Conservation (phyloP, 2,797 vertebrate species). For the Pelobates cultripes region DNA sequence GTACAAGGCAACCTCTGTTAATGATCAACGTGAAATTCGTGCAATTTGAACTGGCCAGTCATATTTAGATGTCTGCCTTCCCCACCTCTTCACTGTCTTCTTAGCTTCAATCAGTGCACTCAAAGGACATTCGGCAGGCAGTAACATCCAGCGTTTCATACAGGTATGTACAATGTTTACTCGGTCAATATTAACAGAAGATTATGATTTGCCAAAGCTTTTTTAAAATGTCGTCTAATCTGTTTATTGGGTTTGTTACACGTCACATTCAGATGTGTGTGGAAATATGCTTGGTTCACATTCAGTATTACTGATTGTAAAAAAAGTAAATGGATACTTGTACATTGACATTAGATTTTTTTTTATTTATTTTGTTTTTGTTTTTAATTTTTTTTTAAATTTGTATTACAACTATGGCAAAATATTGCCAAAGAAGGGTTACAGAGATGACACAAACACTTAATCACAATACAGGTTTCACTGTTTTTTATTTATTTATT, state of each 20-base stretch:
- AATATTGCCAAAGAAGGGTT: no score
- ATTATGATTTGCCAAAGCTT: neutral
- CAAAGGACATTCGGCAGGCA: neutral
- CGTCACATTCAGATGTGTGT: no score
- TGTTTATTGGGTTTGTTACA: neutral
- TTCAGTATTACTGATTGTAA: no score
- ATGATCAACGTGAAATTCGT: slow-evolving; percentile 10
- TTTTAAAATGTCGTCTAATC: neutral
- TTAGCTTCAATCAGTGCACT: neutral
- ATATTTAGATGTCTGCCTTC: neutral
- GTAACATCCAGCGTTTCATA: neutral
- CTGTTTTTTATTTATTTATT: no score
- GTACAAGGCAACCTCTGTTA: neutral
- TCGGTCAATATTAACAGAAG: neutral
- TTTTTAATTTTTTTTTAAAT: no score
- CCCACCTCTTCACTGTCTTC: neutral
- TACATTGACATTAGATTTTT: no score
- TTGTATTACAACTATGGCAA: no score
- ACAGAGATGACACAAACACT: no score
- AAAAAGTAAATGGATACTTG: no score
- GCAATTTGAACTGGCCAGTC: neutral
- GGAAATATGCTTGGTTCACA: no score
- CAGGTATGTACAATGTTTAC: neutral
- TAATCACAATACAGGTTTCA: no score
- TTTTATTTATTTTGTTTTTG: no score